These are phyloP conservation scores for Salvator merianae DNA, from an alignment of 2,113 vertebrate species.

Conservation along the genomic window DNA sequence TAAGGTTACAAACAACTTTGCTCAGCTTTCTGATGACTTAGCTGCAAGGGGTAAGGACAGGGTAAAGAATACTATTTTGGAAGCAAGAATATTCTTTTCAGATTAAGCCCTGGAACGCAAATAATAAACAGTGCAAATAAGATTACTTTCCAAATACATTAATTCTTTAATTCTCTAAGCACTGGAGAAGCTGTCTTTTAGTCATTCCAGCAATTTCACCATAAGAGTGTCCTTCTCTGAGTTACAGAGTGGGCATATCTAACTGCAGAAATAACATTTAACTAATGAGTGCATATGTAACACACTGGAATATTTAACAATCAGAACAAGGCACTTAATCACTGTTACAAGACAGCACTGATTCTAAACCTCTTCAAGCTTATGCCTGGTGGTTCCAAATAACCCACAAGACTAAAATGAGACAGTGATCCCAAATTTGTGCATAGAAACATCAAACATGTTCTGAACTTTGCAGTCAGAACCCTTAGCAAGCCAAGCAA, in stretches of 20 bases:
- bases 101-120: slow-evolving; percentile 23
- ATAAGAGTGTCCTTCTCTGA: fast-evolving
- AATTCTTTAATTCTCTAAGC: slow-evolving; percentile 51
- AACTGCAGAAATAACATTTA: slow-evolving; percentile 34
- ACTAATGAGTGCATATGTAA: not conserved
- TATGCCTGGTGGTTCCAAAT: not conserved
- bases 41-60: fast-evolving
- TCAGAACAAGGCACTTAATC: not conserved
- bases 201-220: slow-evolving; percentile 32
- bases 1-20: fast-evolving
- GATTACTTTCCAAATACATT: slow-evolving; percentile 46
- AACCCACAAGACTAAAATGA: not conserved
- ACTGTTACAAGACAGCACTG: slow-evolving; percentile 22
- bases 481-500: not conserved
- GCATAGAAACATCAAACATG: not conserved
- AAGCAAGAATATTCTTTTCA: not conserved
- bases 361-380: not conserved
- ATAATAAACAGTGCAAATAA: slow-evolving; percentile 13
- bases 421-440: too few relatives aligned
- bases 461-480: not conserved
- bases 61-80: slow-evolving; percentile 23
- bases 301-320: slow-evolving; percentile 1
- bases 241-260: slow-evolving; percentile 37
- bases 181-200: fast-evolving
- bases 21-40: fast-evolving